Evolutionary conservation across 2,113 vertebrate genomes (phyloP), one percentile per base, ranked within the genome.

Genomic region (Nothocercus julius): DNA sequence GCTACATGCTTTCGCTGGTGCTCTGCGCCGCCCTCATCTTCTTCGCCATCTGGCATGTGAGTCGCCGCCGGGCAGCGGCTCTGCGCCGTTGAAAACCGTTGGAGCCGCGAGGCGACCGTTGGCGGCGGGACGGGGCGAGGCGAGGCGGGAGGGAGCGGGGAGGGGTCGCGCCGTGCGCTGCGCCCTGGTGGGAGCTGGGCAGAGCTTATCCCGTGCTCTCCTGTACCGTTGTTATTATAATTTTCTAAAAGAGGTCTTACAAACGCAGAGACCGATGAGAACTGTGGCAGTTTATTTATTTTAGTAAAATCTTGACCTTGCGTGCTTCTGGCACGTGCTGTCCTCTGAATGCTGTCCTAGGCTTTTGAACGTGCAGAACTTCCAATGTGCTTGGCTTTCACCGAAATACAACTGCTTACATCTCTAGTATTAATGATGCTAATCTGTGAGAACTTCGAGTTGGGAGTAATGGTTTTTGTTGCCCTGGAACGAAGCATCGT

Each of bases 21-120:
- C 98, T 99, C 79, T 99, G 99, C 69, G 99, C 99, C 4, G 98
- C 99, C 4, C 98, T 99, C 97, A 99, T 99, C 98, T 99, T 99
- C 98, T 99, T 99, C 95, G 99, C 99, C 95, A 99, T 99, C 93
- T 99, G 99, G 99, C 99, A 99, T 96, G 99, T 99, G 98, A 99
- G 99, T 99, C 89, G 49, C 17, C 56, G 18, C 45, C 61, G 53
- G 53, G 27, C 53, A 15, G 53, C 19, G 3, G 8, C 61, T 9
- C 13, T 44, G 53, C 16, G 42, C 70, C 24, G 5, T 3, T 34
- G 3, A 5, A 20, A 27, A 10, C 19, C 9, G 76, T 54, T 53
- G 7, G 61, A 27, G 45, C n/a, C 34, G 11, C 20, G 32, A 45
- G n/a, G 44, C 17, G 38, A 24, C 54, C n/a, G 27, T 20, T 34